These are phyloP conservation scores for Zapus hudsonius DNA, from an alignment of 2,113 vertebrate species.

Conservation along the genomic window DNA sequence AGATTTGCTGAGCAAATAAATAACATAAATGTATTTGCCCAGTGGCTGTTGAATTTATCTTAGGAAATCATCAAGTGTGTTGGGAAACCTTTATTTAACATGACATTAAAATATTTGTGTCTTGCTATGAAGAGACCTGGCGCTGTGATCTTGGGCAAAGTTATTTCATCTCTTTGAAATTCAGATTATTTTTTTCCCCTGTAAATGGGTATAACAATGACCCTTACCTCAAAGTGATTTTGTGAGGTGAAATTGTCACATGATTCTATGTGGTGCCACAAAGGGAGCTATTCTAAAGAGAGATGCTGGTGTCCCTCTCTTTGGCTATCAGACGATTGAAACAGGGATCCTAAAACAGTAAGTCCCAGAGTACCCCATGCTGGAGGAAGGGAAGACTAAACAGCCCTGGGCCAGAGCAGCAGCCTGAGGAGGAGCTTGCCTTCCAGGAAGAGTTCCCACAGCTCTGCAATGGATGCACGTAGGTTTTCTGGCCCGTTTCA, in stretches of 20 bases:
- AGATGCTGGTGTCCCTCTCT: not conserved
- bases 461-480: fast-evolving
- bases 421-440: not conserved
- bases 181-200: not conserved
- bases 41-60: conserved; percentile 31
- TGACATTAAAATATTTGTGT: not conserved
- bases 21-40: conserved; percentile 35
- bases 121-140: not conserved
- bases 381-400: not conserved
- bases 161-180: not conserved
- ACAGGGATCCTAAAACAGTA: not conserved
- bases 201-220: not conserved
- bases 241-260: not conserved
- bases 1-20: conserved; percentile 59
- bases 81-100: conserved; percentile 35
- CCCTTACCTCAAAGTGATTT: not conserved
- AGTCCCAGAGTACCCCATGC: not conserved
- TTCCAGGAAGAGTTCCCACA: not conserved
- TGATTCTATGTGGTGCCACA: not conserved
- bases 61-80: conserved; percentile 12
- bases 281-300: not conserved
- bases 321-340: not conserved
- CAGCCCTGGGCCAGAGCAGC: not conserved
- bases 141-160: not conserved
- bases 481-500: not conserved